Evolutionary conservation across 2,797 vertebrate genomes (phyloP), one percentile per base, ranked within the genome.

Genomic region (Tauraco hartlaubi): DNA sequence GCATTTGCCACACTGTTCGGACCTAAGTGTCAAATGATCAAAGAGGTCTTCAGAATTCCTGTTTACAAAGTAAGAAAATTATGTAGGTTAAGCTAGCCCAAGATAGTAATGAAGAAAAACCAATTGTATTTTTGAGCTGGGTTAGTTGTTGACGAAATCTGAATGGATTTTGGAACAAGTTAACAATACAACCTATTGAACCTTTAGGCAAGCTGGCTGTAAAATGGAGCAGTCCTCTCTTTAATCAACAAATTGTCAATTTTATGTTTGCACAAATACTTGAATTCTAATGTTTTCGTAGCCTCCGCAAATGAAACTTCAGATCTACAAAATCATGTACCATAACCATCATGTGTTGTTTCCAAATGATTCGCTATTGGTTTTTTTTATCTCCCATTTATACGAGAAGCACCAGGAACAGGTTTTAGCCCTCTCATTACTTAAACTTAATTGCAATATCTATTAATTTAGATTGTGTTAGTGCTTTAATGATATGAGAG

Each of bases 381-480:
- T 2, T 77, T 66, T 49, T 81, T 86, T 80, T 23, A 76, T 73
- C 80, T 6, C 18, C 7, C 4, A 21, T 94, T 96, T 93, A 89
- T 95, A 96, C 90, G 64, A 97, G 83, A 97, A 90, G 26, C 41
- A 90, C 83, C 11, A 82, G 55, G 17, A 92, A 39, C n/a, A 75
- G 62, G 49, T 94, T 97, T 79, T 88, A 88, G 55, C 17, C 21
- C 73, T 76, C 28, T 68, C 54, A 85, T 62, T 96, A 94, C 62
- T 92, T 95, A 92, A 88, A 95, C 66, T 94, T 92, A 97, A 98
- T 90, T 96, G 74, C 67, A 90, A 39, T 90, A 94, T 95, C 93
- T 97, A 88, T 96, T 97, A 95, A 97, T 96, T 96, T 96, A 91
- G 92, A 87, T 88, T 94, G 81, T 86, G 82, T 78, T 93, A 94